Conservation (phyloP, 2,113 vertebrate species). For the Dinomys branickii region DNA sequence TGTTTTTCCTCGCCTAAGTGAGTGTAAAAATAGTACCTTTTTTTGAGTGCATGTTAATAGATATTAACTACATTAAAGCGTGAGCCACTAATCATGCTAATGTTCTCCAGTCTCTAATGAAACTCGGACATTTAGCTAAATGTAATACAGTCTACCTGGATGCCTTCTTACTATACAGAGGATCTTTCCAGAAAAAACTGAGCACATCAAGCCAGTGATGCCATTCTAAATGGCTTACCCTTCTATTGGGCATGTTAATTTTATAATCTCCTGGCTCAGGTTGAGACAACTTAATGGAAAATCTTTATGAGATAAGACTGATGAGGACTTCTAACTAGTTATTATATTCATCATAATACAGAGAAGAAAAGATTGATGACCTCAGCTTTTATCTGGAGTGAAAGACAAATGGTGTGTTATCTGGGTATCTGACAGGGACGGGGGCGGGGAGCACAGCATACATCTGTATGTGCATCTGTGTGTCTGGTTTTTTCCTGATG, state of each 20-base stretch:
- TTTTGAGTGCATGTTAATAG: no score
- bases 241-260: conserved; percentile 46
- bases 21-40: background rate
- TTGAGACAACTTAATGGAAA: conserved; percentile 70
- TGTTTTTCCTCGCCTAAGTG: background rate
- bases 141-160: background rate
- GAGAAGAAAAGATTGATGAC: conserved; percentile 72
- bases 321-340: conserved; percentile 76
- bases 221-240: background rate
- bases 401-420: conserved; percentile 59
- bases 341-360: conserved; percentile 77
- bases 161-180: background rate
- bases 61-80: background rate
- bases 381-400: conserved; percentile 76
- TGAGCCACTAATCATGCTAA: background rate
- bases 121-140: background rate
- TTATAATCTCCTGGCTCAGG: conserved; percentile 39
- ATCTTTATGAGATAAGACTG: conserved; percentile 45
- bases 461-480: background rate
- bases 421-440: background rate
- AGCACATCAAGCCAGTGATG: background rate
- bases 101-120: background rate
- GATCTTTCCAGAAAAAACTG: background rate
- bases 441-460: background rate
- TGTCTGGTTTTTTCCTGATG: no score